These are phyloP conservation scores for Oreochromis tanganicae DNA, from an alignment of 2,113 vertebrate genomes.

Conservation along the genomic window DNA sequence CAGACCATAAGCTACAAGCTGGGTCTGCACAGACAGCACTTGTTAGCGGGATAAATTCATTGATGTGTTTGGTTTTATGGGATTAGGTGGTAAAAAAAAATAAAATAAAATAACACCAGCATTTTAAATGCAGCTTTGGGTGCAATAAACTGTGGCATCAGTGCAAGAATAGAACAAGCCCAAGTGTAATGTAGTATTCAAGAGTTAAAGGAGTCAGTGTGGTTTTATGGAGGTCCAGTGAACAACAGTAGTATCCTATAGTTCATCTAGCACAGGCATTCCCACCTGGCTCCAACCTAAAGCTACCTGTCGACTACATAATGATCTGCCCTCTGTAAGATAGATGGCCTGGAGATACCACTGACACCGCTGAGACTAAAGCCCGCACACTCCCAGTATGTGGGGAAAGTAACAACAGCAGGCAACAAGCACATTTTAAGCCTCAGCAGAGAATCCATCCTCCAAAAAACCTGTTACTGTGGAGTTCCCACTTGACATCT, in stretches of 20 bases:
- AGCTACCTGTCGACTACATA: slow-evolving; percentile 64
- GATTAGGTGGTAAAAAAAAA: neutral
- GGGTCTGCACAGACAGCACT: neutral
- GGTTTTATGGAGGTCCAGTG: slow-evolving; percentile 34
- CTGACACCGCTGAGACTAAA: slow-evolving; percentile 45
- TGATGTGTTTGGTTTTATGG: neutral
- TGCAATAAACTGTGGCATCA: neutral
- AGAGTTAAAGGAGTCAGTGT: slow-evolving; percentile 3
- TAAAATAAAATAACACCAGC: neutral
- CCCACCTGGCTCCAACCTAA: slow-evolving; percentile 53
- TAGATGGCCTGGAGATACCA: slow-evolving; percentile 65
- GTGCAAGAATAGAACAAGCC: neutral
- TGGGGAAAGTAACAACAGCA: slow-evolving; percentile 41
- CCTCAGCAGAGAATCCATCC: slow-evolving; percentile 14
- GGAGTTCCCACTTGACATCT: neutral
- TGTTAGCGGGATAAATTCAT: slow-evolving; percentile 6
- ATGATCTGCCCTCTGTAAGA: slow-evolving; percentile 70
- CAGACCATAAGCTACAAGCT: neutral
- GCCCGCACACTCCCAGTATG: slow-evolving; percentile 9
- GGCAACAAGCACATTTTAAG: slow-evolving; percentile 37
- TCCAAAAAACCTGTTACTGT: slow-evolving; percentile 5
- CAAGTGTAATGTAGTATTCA: neutral
- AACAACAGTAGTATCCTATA: slow-evolving; percentile 40
- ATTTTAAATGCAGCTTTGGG: neutral
- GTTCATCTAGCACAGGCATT: slow-evolving; percentile 50